phyloP scores from a whole-genome alignment of 1,140 invertebrate species.

The Neodiprion pinetum region DNA sequence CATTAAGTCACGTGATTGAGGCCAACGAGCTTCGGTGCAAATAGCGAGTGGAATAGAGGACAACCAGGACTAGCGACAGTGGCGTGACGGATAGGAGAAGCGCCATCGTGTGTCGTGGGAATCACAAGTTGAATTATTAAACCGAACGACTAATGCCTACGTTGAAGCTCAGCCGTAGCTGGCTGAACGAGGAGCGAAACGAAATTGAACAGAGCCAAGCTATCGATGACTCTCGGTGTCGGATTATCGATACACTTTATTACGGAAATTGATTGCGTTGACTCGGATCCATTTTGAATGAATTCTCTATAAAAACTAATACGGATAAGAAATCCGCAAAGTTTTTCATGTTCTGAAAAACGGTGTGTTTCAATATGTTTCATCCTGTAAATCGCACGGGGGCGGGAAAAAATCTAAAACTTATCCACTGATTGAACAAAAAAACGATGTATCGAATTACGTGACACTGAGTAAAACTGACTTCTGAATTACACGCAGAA shows the following conservation, averaged over 20 bases:
- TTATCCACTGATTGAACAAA: too few species aligned
- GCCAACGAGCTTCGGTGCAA: not conserved
- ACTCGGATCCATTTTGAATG: too few species aligned
- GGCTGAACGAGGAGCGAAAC: not conserved
- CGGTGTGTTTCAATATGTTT: too few species aligned
- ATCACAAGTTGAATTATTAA: conserved; percentile 2
- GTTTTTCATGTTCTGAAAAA: too few species aligned
- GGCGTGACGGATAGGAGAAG: conserved; percentile 2
- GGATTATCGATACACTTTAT: not conserved
- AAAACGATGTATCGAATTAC: too few species aligned
- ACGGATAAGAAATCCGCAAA: too few species aligned
- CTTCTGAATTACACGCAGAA: too few species aligned
- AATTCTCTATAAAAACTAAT: too few species aligned
- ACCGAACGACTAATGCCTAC: not conserved
- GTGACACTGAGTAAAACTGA: too few species aligned
- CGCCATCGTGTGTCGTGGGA: conserved; percentile 3
- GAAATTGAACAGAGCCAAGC: not conserved
- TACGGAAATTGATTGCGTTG: too few species aligned
- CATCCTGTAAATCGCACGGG: too few species aligned
- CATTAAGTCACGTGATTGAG: conserved; percentile 1
- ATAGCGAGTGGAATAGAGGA: not conserved
- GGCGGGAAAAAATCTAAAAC: too few species aligned
- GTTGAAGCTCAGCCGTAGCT: not conserved
- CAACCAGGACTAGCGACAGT: not conserved
- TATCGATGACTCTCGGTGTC: not conserved